These are phyloP conservation scores for Siniperca chuatsi DNA, from an alignment of 2,113 vertebrate genomes.

Conservation along the genomic window DNA sequence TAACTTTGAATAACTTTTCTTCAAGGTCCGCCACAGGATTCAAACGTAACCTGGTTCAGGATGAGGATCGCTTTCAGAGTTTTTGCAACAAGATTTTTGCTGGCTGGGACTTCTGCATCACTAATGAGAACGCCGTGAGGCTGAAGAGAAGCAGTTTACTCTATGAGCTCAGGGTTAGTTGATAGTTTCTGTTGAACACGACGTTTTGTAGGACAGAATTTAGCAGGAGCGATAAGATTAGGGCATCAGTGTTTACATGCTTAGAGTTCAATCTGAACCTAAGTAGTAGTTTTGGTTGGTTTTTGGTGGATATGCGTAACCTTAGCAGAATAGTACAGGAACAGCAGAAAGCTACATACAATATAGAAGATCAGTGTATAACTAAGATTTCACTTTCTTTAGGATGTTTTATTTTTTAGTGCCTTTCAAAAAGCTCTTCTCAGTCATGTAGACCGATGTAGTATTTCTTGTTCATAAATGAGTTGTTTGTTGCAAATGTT, in stretches of 20 bases:
- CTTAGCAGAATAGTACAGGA: neutral
- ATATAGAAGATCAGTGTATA: too few relatives aligned
- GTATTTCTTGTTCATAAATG: neutral
- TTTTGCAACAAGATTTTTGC: slow-evolving; percentile 98
- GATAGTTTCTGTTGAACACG: neutral
- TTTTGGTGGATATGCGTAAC: too few relatives aligned
- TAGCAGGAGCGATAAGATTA: neutral
- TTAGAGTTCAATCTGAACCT: neutral
- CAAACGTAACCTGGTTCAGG: slow-evolving; percentile 89
- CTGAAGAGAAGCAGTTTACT: slow-evolving; percentile 91
- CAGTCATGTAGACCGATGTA: neutral
- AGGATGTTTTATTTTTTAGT: neutral
- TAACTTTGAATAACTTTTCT: neutral
- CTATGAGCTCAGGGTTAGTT: slow-evolving; percentile 90
- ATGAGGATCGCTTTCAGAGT: slow-evolving; percentile 93
- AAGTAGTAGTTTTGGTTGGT: neutral
- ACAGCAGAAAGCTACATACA: neutral
- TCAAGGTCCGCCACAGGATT: slow-evolving; percentile 91
- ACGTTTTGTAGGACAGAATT: neutral
- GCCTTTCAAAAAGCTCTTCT: neutral
- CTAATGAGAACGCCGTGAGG: slow-evolving; percentile 83
- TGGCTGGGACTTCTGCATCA: slow-evolving; percentile 98
- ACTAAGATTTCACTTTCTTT: neutral
- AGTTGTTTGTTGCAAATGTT: neutral
- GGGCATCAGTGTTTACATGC: neutral